Base-by-base conservation (phyloP, 2,113 vertebrate species). In the Callipepla squamata region DNA sequence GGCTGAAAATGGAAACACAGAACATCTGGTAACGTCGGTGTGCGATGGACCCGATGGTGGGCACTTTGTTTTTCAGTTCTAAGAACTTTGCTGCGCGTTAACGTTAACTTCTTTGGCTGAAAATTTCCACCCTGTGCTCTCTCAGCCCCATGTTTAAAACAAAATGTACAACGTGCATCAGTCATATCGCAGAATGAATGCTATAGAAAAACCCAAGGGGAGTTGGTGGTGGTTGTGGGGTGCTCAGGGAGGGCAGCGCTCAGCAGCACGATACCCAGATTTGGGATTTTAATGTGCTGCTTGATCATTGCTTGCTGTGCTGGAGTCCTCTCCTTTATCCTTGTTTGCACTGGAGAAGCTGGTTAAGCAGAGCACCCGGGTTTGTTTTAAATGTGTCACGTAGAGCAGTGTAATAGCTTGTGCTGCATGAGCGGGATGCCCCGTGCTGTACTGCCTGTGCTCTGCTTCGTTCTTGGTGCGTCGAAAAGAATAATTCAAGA, bases 371-470 rank as follows among this genome's bases (percentile, higher is more conserved):
- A 53, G 11, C 1, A 0, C 30, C 26, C 61, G 26, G 34, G 15
- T 66, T 81, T 61, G 26, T 28, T 75, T 75, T 55, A 28, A 42
- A 0, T 6, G 11, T 32, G 22, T 32, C 48, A 14, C 57, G 30
- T 13, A 22, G 25, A 34, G 25, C 32, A 21, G 18, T 59, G 19
- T 17, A 3, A 10, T 12, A 51, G 36, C 1, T 53, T 62, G 2
- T 10, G 10, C 18, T 26, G 5, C 19, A 5, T 76, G 17, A 36
- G 36, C 5, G 21, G 18, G 1, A 1, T 14, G 42, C 12, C 10
- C 38, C 0, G 0, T 38, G 38, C 40, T n/a, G 7, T 7, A 14
- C 0, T 2, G 47, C 32, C 75, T 68, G 38, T 44, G 76, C 40
- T 22, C 8, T 3, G 15, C 50, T 68, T 36, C 38, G 72, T n/a